Evolutionary conservation across 2,113 vertebrate species (phyloP), one percentile per base, ranked within the genome.

Genomic region (Seriola dumerili): DNA sequence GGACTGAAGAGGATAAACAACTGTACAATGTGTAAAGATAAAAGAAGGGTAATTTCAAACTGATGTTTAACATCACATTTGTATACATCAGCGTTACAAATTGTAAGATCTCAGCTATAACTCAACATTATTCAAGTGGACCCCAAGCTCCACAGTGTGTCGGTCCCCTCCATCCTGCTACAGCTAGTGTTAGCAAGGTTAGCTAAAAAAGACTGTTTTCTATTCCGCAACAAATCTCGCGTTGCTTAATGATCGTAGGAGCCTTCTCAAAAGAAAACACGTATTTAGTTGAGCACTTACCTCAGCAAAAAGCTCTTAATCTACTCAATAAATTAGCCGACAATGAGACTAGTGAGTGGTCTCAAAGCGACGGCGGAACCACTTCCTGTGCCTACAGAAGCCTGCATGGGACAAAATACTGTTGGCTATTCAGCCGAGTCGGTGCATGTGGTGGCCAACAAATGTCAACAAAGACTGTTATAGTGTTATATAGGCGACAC

Each of bases 341-440:
- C 32, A 40, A 13, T 14, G 14, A 70, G 25, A 50, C 29, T 0
- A 57, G 38, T 50, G 48, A 75, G 32, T 0, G 11, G 5, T 46
- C 23, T 10, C 4, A 2, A 14, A 38, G 55, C 62, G n/a, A 55
- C 38, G 6, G 29, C 38, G 17, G 46, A n/a, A 17, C 13, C 23
- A 19, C 84, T 91, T 90, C 91, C 89, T 44, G 63, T 12, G 54
- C 0, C 59, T 93, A 95, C 92, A 90, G 92, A 85, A 81, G 9
- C 88, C 68, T 14, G 12, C 2, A 25, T 19, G 59, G 89, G 67
- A 86, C 83, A 32, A 76, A 9, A 0, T 1, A 0, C 32, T 2
- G 4, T 32, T 16, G 55, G 1, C 42, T 5, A 36, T 17, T 23
- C 2, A 23, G 38, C 10, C 12, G 1, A 48, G 16, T 32, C 32